Base-by-base conservation (phyloP, 1,140 invertebrate species). In the Sinella curviseta region DNA sequence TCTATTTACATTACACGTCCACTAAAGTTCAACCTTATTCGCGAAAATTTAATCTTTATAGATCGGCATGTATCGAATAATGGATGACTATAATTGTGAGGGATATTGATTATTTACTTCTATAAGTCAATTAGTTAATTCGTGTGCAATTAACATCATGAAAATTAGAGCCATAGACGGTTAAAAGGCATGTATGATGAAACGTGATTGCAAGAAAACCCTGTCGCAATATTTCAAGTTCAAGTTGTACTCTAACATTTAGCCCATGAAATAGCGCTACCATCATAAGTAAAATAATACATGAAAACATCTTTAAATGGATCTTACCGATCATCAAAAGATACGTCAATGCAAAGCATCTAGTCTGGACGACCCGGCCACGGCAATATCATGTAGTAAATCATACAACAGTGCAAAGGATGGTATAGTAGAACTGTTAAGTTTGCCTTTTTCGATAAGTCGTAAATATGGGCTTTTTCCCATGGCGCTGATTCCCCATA, bases 1-100 rank as follows among this genome's bases (percentile, higher is more conserved):
- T 79, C n/a, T 79, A 35, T 36, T 24, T 74, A 17, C 78, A 79
- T 48, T 48, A 48, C 17, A 48, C 4, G 17, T 4, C 39, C 4
- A 48, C 4, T 48, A 17, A 8, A 17, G 39, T 48, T 4, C 39
- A 48, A 17, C 39, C 39, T 17, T 48, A 8, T 48, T 48, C 39
- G 39, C 17, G 4, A 17, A 4, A 8, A 17, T 8, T 48, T 48
- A 17, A 48, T 48, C 39, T 48, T 4, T 8, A 48, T 17, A 48
- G 39, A 17, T 8, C 39, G 39, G 17, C 4, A 8, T 48, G 39
- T 17, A 48, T 8, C 17, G 39, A 48, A 4, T 48, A 48, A 48
- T 48, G 39, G 39, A 8, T 48, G 4, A 48, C 4, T 48, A 48
- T 8, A 48, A 48, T 48, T 8, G 39, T 48, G 4, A 48, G 4